phyloP scores from a whole-genome alignment of 2,888 invertebrate species.

The Eretmocerus hayati region DNA sequence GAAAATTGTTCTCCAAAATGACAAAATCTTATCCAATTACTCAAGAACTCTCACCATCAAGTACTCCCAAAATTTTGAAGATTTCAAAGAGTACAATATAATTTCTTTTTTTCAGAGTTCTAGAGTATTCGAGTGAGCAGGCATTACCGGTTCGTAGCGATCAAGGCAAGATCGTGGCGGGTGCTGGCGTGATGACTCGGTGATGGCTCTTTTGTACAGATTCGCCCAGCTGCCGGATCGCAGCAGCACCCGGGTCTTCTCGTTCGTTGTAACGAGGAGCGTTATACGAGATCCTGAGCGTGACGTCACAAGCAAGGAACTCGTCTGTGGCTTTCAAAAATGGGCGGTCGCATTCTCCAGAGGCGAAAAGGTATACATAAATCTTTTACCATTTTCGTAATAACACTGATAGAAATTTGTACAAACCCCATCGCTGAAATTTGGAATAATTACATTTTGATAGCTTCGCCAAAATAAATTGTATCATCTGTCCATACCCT shows the following conservation, averaged over 20 bases:
- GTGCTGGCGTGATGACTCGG: conserved; percentile 43
- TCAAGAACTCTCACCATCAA: no score
- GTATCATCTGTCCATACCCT: no score
- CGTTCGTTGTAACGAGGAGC: conserved; percentile 73
- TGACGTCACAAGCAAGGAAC: conserved; percentile 75
- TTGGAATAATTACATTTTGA: no score
- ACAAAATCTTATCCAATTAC: no score
- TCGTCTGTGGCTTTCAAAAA: conserved; percentile 72
- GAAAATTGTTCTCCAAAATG: no score
- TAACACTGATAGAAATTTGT: no score
- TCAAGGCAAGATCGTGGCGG: no score
- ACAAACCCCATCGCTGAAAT: no score
- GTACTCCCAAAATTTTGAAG: no score
- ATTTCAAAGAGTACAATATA: no score
- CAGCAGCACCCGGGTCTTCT: conserved; percentile 76
- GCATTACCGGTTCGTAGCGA: conserved; percentile 12
- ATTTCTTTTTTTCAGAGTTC: neutral
- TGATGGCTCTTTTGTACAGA: conserved; percentile 74
- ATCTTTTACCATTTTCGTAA: no score
- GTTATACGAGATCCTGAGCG: conserved; percentile 71
- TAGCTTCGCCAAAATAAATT: no score
- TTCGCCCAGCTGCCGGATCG: conserved; percentile 77
- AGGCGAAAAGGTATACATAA: conserved; percentile 70
- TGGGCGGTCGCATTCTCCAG: conserved; percentile 77
- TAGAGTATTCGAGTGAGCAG: neutral